Conservation (phyloP, 2,113 vertebrate genomes). For the Myrmophylax atrothorax region DNA sequence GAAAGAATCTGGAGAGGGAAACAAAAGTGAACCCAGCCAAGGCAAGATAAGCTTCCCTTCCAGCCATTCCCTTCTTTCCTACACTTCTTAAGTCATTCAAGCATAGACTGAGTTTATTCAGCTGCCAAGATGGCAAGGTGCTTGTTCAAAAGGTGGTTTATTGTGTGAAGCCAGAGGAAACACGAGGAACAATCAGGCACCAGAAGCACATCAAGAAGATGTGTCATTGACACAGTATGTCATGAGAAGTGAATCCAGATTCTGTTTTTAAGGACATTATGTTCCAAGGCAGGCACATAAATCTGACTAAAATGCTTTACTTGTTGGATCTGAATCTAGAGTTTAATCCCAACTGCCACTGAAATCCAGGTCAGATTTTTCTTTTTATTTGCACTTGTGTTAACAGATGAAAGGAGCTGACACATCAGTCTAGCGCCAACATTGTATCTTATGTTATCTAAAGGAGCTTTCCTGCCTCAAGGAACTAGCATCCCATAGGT, state of each 20-base stretch:
- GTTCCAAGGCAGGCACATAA: background rate
- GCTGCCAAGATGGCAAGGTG: background rate
- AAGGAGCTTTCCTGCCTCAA: background rate
- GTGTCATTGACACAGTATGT: background rate
- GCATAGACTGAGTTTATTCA: background rate
- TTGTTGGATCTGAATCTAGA: background rate
- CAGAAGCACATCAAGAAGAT: conserved; percentile 1
- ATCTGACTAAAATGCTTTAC: background rate
- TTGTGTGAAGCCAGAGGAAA: conserved; percentile 18
- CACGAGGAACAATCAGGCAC: conserved; percentile 6
- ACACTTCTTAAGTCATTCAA: background rate
- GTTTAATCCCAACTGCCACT: background rate
- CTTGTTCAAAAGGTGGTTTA: conserved; percentile 33
- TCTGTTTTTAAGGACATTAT: conserved; percentile 15
- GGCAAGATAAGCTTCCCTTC: conserved; percentile 12
- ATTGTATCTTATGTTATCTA: background rate
- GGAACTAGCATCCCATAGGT: background rate
- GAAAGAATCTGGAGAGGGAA: conserved; percentile 14
- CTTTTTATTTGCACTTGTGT: background rate
- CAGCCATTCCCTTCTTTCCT: background rate
- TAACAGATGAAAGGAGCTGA: background rate
- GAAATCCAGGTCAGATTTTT: conserved; percentile 33
- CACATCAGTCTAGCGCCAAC: background rate
- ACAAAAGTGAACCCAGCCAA: conserved; percentile 18
- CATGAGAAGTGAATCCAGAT: conserved; percentile 18